These are phyloP conservation scores for Hucho hucho DNA, from an alignment of 2,113 vertebrate genomes.

Conservation along the genomic window DNA sequence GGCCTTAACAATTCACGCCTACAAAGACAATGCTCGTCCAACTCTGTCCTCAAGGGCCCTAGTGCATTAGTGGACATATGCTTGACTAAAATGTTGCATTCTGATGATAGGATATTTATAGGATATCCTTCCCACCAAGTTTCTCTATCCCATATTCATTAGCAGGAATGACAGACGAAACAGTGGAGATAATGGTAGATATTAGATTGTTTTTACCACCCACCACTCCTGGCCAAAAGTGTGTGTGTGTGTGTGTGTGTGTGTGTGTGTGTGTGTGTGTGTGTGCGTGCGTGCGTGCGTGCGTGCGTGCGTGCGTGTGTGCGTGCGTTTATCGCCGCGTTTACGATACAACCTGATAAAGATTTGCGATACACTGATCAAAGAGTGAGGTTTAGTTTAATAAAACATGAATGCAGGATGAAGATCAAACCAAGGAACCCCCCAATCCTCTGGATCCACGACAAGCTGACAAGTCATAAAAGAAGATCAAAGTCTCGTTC, in stretches of 20 bases:
- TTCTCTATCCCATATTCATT: no score
- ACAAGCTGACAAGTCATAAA: background rate
- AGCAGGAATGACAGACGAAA: no score
- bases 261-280: background rate
- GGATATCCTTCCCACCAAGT: no score
- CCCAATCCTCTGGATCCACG: background rate
- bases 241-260: background rate
- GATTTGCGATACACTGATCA: background rate
- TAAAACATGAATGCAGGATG: background rate
- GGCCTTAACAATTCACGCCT: background rate
- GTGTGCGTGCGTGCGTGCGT: conserved; percentile 3
- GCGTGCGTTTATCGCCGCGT: no score
- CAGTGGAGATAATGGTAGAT: no score
- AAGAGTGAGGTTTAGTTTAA: background rate
- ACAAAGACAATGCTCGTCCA: background rate
- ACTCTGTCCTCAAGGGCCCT: background rate
- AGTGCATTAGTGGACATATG: background rate
- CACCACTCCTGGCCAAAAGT: background rate
- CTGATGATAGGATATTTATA: no score
- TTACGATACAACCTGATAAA: background rate
- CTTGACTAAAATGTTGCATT: no score
- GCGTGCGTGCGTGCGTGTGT: background rate
- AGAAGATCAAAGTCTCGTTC: background rate
- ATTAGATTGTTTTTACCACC: no score
- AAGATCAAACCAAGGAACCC: background rate